Percentiles rank a stretch among this genome's conserved stretches.
Evolutionary conservation across 2,113 vertebrate genomes (phyloP).

Genomic region (Eretmochelys imbricata): DNA sequence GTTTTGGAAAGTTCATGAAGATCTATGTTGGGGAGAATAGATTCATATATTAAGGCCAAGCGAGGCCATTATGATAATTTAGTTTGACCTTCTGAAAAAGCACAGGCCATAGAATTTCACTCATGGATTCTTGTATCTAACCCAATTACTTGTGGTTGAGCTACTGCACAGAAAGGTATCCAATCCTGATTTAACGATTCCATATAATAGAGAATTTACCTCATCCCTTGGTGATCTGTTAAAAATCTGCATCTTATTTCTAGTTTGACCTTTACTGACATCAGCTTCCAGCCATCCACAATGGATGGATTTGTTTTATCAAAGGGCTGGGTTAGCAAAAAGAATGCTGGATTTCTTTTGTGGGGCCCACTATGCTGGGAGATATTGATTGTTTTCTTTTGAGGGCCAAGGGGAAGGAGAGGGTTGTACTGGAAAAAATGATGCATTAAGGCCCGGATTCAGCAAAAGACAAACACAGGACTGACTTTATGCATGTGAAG

Average conservation of each 20-base stretch:
- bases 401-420: background rate
- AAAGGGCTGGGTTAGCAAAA: background rate
- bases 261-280: background rate
- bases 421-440: background rate
- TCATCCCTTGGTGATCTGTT: background rate
- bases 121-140: background rate
- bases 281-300: background rate
- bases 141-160: background rate
- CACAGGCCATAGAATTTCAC: slow-evolving; percentile 7
- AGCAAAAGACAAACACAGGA: background rate
- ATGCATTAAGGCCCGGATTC: background rate
- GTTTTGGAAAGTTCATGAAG: background rate
- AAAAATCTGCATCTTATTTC: background rate
- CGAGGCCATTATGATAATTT: background rate
- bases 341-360: background rate
- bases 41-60: background rate
- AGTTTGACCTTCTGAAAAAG: slow-evolving; percentile 6
- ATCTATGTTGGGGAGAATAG: background rate
- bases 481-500: background rate
- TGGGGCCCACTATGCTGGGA: fast-evolving
- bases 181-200: background rate
- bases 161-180: background rate
- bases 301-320: background rate
- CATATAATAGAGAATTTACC: background rate
- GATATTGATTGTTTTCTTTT: background rate